Percentiles rank a stretch among this genome's conserved stretches.
Conservation (phyloP, 2,888 invertebrate genomes). For the Poecilobothrus nobilitatus region DNA sequence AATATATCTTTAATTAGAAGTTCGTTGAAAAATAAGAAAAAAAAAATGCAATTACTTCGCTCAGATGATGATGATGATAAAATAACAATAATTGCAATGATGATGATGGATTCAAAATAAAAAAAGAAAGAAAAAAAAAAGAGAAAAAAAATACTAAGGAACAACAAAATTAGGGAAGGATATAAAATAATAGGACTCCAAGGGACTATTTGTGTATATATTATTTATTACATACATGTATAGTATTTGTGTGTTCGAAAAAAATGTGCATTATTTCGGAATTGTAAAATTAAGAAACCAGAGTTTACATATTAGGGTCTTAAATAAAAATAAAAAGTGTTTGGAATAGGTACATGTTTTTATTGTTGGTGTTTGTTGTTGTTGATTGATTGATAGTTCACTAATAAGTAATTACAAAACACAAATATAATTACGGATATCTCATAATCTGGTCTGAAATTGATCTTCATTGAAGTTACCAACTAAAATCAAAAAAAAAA, state of each 20-base stretch:
- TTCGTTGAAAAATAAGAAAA: neutral
- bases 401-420: too few species aligned
- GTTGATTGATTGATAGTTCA: too few species aligned
- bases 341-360: too few species aligned
- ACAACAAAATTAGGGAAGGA: neutral
- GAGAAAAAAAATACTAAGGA: neutral
- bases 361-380: too few species aligned
- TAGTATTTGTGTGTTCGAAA: neutral
- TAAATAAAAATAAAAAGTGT: too few species aligned
- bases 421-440: too few species aligned
- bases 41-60: neutral
- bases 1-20: neutral
- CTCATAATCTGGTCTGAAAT: too few species aligned
- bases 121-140: neutral
- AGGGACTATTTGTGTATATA: neutral
- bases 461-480: too few species aligned
- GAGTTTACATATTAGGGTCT: too few species aligned
- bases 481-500: too few species aligned
- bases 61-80: neutral
- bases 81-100: neutral
- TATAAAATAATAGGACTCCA: constrained; percentile 1
- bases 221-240: neutral
- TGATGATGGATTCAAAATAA: neutral
- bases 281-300: too few species aligned
- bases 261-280: neutral